phyloP scores from a whole-genome alignment of 1,140 invertebrate genomes.

The Drosophila jambulina region DNA sequence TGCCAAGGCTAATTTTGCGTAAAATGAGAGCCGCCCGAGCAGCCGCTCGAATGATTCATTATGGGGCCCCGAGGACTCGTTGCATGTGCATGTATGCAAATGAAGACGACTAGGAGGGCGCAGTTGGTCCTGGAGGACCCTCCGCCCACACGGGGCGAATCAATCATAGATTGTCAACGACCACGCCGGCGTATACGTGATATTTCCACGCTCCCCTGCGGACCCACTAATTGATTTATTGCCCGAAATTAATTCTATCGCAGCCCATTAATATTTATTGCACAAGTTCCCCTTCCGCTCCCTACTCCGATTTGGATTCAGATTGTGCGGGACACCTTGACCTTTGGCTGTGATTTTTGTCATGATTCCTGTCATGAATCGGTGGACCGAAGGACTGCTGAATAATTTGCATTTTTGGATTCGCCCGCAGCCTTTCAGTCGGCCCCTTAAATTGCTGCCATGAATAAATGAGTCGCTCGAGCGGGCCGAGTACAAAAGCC shows the following conservation, averaged over 20 bases:
- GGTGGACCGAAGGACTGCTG: constrained; percentile 6
- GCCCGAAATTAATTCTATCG: constrained; percentile 59
- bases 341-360: constrained; percentile 35
- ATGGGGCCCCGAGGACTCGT: constrained; percentile 44
- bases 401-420: constrained; percentile 47
- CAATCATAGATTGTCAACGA: constrained; percentile 78
- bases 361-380: constrained; percentile 20
- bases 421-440: constrained; percentile 41
- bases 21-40: constrained; percentile 64
- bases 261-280: constrained; percentile 49
- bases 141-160: constrained; percentile 44
- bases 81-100: constrained; percentile 69
- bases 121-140: constrained; percentile 18
- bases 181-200: constrained; percentile 56
- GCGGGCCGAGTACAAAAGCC: constrained; percentile 42
- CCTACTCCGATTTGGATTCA: neutral
- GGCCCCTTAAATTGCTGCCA: constrained; percentile 50
- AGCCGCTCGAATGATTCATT: constrained; percentile 71
- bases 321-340: constrained; percentile 29
- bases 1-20: constrained; percentile 78
- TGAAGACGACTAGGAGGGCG: constrained; percentile 32
- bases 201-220: constrained; percentile 37
- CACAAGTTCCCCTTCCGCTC: constrained; percentile 4
- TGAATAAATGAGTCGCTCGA: constrained; percentile 49
- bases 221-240: constrained; percentile 70